Evolutionary conservation across 2,113 vertebrate genomes (phyloP), one percentile per base, ranked within the genome.

Genomic region (Pteropus alecto): DNA sequence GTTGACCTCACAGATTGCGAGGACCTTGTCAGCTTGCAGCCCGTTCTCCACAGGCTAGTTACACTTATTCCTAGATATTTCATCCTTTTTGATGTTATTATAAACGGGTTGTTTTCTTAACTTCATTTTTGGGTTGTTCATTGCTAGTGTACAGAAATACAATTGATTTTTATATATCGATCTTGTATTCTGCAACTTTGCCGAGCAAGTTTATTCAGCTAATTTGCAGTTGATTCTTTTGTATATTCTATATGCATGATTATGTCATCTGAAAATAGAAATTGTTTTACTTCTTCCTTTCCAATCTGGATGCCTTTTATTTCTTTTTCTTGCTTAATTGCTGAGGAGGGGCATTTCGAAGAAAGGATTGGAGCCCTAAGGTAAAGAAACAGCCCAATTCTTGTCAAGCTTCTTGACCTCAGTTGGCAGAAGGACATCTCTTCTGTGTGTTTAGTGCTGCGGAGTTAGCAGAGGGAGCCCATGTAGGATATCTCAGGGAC

Each of bases 381-480:
- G 26, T 48, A 85, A 56, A 38, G 63, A 65, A 10, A 18, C 65
- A 58, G 65, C 38, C 12, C 16, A 18, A 0, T 19, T 18, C 28
- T 11, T 10, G 12, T 35, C n/a, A n/a, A 56, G 3, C n/a, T 3
- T 7, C 33, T n/a, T 4, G 0, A 41, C 18, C 0, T 3, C 18
- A 0, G 7, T 3, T 18, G 58, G 35, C 22, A 18, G 12, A 70
- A 51, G 33, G n/a, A 5, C 0, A 1, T 5, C 0, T 24, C 74
- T 46, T 46, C 35, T 68, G 8, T 14, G 30, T 10, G 2, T 1
- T 0, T 33, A 15, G 43, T 38, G 73, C 56, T 24, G 16, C 12
- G 1, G 74, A n/a, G 83, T n/a, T 15, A 58, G 24, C 38, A 6
- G 74, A n/a, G 22, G 22, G 43, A 19, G 1, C 28, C 41, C 4